Percentiles rank a stretch among this genome's conserved stretches.
phyloP scores from a whole-genome alignment of 2,113 vertebrate genomes.

The Malurus elegans region DNA sequence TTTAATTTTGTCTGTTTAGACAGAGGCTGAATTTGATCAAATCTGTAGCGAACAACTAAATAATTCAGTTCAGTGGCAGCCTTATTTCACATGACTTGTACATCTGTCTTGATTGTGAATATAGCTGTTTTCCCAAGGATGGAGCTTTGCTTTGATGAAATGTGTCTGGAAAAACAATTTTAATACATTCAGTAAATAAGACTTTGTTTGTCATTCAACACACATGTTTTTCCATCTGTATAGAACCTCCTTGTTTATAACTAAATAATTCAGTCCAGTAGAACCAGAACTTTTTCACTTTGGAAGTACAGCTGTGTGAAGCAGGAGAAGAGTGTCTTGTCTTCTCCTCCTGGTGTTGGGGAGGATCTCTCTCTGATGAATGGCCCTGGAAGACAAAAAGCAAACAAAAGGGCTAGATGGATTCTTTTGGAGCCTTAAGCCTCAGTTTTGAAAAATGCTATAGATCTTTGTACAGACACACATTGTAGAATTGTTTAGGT shows the following conservation, averaged over 20 bases:
- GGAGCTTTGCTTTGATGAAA: conserved; percentile 48
- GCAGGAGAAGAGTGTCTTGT: conserved; percentile 42
- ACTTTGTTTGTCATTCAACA: conserved; percentile 38
- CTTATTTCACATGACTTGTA: conserved; percentile 53
- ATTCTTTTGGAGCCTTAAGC: not conserved
- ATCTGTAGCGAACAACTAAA: conserved; percentile 53
- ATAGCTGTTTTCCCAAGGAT: conserved; percentile 17
- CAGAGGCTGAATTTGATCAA: conserved; percentile 23
- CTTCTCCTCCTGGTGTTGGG: not conserved
- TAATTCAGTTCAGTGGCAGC: conserved; percentile 55
- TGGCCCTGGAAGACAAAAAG: not conserved
- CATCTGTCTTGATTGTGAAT: conserved; percentile 41
- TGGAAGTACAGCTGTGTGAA: conserved; percentile 36
- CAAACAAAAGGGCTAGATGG: not conserved
- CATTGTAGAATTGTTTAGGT: conserved; percentile 16
- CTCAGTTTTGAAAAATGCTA: not conserved
- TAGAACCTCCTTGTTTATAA: conserved; percentile 44
- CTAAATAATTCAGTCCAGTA: conserved; percentile 41
- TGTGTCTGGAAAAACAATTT: conserved; percentile 56
- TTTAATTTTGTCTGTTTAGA: conserved; percentile 42
- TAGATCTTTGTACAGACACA: not conserved
- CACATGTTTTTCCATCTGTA: conserved; percentile 6
- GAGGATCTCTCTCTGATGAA: not conserved
- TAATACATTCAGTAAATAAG: conserved; percentile 53
- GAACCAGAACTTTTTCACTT: conserved; percentile 30